These are phyloP conservation scores for Drosophila recens DNA, from an alignment of 2,888 invertebrate species.

Conservation along the genomic window DNA sequence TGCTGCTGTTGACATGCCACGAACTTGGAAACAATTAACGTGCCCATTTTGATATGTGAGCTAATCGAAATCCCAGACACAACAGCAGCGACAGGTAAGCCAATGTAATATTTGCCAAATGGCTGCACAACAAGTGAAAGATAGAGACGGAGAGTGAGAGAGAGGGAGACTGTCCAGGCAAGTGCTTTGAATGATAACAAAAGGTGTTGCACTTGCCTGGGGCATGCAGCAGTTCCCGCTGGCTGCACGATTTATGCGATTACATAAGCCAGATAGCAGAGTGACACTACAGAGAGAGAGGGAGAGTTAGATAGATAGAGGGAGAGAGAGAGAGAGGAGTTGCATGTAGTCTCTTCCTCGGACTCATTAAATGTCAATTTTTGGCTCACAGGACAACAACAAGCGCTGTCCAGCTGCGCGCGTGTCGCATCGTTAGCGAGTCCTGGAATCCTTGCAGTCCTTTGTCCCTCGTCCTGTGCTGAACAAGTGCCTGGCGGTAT, in stretches of 20 bases:
- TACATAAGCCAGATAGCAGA: conserved; percentile 47
- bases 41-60: conserved; percentile 71
- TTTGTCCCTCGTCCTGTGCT: conserved; percentile 14
- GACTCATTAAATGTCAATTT: conserved; percentile 78
- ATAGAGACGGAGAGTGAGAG: not conserved
- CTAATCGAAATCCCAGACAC: conserved; percentile 68
- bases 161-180: conserved; percentile 32
- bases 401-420: conserved; percentile 68
- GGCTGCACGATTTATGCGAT: conserved; percentile 61
- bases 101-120: conserved; percentile 55
- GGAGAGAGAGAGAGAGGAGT: conserved; percentile 1
- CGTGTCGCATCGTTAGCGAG: conserved; percentile 70
- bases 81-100: conserved; percentile 19
- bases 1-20: conserved; percentile 69
- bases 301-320: not conserved
- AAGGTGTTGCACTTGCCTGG: conserved; percentile 70
- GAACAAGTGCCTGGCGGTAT: conserved; percentile 48
- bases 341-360: conserved; percentile 27
- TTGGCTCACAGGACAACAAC: conserved; percentile 54
- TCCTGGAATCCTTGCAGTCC: conserved; percentile 27
- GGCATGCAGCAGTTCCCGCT: conserved; percentile 50
- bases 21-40: conserved; percentile 78
- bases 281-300: not conserved
- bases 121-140: conserved; percentile 34
- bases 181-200: conserved; percentile 75